Conservation (phyloP, 2,113 vertebrate genomes). For the Saguinus midas region DNA sequence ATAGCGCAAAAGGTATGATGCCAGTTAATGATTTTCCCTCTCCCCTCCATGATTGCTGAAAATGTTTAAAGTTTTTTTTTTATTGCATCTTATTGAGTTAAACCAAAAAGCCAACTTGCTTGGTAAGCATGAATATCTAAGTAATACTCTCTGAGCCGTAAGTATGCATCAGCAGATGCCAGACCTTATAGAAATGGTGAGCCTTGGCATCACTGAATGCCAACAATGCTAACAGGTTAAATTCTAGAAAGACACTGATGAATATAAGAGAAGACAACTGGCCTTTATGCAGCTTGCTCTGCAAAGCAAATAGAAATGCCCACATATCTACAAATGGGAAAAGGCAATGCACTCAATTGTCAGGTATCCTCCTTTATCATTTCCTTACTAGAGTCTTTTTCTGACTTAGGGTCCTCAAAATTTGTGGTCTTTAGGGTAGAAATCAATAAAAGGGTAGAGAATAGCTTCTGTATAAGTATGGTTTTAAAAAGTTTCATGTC, state of each 20-base stretch:
- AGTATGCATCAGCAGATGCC: not conserved
- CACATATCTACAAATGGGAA: not conserved
- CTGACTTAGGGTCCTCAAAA: not conserved
- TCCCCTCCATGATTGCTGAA: not conserved
- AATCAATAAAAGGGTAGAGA: not conserved
- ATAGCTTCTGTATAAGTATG: not conserved
- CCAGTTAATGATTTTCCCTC: not conserved
- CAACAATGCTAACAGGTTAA: not conserved
- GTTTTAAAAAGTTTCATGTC: not conserved
- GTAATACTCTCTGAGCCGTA: not conserved
- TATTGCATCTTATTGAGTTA: not conserved
- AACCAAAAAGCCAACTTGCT: not conserved
- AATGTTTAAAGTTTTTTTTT: not conserved
- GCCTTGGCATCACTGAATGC: not conserved
- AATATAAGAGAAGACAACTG: not conserved
- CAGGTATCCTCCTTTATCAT: not conserved
- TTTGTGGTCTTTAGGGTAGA: not conserved
- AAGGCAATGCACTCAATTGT: not conserved
- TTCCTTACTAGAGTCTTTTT: not conserved
- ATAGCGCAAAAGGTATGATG: not conserved
- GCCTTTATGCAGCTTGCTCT: not conserved
- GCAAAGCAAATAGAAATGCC: not conserved
- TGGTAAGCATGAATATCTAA: not conserved
- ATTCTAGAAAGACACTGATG: not conserved
- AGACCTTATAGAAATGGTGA: not conserved